A percentile compares a stretch with the other conserved stretches of the same genome.
These are phyloP conservation scores for Bujurquina vittata DNA, from an alignment of 2,113 vertebrate species.

Conservation along the genomic window DNA sequence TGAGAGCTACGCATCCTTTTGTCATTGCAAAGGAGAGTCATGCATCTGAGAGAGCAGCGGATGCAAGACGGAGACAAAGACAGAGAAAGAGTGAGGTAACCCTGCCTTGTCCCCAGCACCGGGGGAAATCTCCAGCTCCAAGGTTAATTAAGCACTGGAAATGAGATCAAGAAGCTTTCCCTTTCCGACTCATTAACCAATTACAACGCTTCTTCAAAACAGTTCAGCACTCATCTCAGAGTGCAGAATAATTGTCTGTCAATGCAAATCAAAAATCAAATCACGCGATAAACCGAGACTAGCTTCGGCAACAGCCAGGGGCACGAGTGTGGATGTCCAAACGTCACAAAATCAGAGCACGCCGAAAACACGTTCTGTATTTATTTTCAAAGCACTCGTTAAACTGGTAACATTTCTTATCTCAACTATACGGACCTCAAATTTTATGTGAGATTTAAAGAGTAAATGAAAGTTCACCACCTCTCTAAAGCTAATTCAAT, in stretches of 20 bases:
- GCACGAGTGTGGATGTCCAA: conserved; percentile 1
- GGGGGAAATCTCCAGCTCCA: conserved; percentile 77
- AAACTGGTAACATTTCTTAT: too few species aligned
- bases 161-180: conserved; percentile 81
- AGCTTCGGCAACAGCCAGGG: conserved; percentile 14
- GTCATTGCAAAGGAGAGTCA: conserved; percentile 65
- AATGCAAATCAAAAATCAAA: conserved; percentile 73
- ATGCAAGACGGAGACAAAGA: conserved; percentile 51
- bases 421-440: too few species aligned
- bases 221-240: conserved; percentile 64
- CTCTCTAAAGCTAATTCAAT: background rate
- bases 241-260: conserved; percentile 73
- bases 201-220: conserved; percentile 77
- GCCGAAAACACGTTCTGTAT: background rate
- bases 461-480: background rate
- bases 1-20: conserved; percentile 58
- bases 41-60: conserved; percentile 38
- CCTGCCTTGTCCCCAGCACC: conserved; percentile 69
- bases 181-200: conserved; percentile 81
- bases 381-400: background rate
- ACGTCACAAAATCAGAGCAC: background rate
- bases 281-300: conserved; percentile 20
- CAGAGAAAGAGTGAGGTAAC: conserved; percentile 62
- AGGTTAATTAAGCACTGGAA: conserved; percentile 82
- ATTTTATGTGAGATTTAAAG: too few species aligned